Conservation (phyloP, 2,113 vertebrate species). For the Vidua chalybeata region DNA sequence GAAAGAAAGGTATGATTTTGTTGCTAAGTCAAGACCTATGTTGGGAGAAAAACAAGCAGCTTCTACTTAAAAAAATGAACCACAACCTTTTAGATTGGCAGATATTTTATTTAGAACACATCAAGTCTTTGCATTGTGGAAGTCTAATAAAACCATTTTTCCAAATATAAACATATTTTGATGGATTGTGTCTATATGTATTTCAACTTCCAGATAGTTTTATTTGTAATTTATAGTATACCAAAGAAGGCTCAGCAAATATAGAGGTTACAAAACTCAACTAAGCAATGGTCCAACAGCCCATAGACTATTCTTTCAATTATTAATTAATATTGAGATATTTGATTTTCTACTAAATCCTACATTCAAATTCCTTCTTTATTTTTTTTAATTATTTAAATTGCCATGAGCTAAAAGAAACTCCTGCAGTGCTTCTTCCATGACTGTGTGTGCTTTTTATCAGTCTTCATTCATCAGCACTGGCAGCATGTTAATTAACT, state of each 20-base stretch:
- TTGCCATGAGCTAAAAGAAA: not conserved
- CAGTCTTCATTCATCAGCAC: not conserved
- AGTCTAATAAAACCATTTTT: not conserved
- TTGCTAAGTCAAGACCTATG: not conserved
- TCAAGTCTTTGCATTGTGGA: not conserved
- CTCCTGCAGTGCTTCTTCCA: not conserved
- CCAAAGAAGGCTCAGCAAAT: not conserved
- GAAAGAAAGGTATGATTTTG: not conserved
- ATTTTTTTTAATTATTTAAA: not conserved
- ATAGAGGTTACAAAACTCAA: not conserved
- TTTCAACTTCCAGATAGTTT: not conserved
- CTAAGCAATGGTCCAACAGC: not conserved
- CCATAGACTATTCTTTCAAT: not conserved
- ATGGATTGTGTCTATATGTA: not conserved
- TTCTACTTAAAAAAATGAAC: not conserved
- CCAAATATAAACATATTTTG: not conserved
- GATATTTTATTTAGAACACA: not conserved
- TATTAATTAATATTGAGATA: not conserved
- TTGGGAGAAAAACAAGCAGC: not conserved
- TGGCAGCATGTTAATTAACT: slow-evolving; percentile 26
- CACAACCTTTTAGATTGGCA: not conserved
- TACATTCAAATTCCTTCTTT: not conserved
- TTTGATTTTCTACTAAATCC: not conserved
- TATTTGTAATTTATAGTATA: not conserved
- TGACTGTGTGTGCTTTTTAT: not conserved